Conservation (phyloP, 2,113 vertebrate genomes). For the Herpetotheres cachinnans region DNA sequence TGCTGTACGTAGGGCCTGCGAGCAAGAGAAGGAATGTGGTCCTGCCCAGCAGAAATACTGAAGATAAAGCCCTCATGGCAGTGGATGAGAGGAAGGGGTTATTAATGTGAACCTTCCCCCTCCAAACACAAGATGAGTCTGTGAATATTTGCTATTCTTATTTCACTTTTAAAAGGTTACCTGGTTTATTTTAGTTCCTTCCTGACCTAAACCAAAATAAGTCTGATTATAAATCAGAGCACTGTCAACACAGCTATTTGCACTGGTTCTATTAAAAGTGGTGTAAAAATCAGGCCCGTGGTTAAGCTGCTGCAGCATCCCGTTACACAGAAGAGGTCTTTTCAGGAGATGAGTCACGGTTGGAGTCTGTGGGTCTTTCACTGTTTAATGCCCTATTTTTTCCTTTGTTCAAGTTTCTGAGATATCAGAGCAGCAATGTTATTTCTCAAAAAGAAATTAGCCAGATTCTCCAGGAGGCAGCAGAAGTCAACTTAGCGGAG, state of each 20-base stretch:
- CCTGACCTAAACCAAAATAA: neutral
- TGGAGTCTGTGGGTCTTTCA: neutral
- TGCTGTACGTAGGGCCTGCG: neutral
- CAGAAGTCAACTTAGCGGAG: constrained; percentile 73
- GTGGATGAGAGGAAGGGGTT: neutral
- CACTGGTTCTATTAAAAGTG: neutral
- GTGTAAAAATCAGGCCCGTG: neutral
- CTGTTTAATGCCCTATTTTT: neutral
- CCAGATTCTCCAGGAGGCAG: constrained; percentile 75
- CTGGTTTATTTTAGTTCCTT: neutral
- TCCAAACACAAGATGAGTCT: neutral
- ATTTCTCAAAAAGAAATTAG: constrained; percentile 77
- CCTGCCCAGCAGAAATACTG: neutral
- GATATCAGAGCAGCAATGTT: constrained; percentile 68
- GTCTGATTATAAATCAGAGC: neutral
- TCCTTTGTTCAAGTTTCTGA: constrained; percentile 78
- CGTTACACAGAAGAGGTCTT: neutral
- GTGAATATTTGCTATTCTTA: neutral
- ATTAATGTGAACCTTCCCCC: neutral
- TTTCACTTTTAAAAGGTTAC: neutral
- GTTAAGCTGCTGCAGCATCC: neutral
- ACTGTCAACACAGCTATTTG: neutral
- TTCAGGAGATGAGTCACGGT: neutral
- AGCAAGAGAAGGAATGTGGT: neutral
- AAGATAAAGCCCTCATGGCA: neutral